These are phyloP conservation scores for Periophthalmus magnuspinnatus DNA, from an alignment of 2,797 vertebrate genomes.

Conservation along the genomic window DNA sequence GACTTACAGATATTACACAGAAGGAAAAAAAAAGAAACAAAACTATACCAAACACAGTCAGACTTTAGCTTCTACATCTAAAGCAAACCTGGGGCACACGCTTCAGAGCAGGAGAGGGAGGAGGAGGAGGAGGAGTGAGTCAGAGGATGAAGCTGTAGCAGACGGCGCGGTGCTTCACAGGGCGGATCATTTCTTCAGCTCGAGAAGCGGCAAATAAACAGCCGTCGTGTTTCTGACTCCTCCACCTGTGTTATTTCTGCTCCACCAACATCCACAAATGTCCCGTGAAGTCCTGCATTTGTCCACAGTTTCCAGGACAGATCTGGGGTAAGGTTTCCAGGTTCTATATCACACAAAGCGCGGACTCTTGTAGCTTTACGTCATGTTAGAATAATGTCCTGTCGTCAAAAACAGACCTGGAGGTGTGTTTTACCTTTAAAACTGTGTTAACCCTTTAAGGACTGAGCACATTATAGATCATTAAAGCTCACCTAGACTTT, in stretches of 20 bases:
- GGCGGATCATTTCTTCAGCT: constrained; percentile 59
- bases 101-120: neutral
- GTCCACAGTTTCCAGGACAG: constrained; percentile 35
- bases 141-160: constrained; percentile 45
- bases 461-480: too few relatives aligned
- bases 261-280: constrained; percentile 52
- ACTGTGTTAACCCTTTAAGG: too few relatives aligned
- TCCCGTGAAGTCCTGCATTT: constrained; percentile 57
- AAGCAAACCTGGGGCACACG: constrained; percentile 8
- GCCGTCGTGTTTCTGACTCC: constrained; percentile 62
- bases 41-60: neutral
- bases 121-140: constrained; percentile 30
- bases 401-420: too few relatives aligned
- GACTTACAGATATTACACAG: neutral
- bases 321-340: neutral
- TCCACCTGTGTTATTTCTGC: constrained; percentile 64
- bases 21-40: too few relatives aligned
- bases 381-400: too few relatives aligned
- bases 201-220: constrained; percentile 70
- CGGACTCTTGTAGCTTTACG: too few relatives aligned
- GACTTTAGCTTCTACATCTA: neutral
- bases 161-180: constrained; percentile 48
- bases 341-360: too few relatives aligned
- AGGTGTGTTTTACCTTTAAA: too few relatives aligned
- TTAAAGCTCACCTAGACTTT: too few relatives aligned